These are phyloP conservation scores for Gymnarchus niloticus DNA, from an alignment of 2,113 vertebrate species.

Conservation along the genomic window DNA sequence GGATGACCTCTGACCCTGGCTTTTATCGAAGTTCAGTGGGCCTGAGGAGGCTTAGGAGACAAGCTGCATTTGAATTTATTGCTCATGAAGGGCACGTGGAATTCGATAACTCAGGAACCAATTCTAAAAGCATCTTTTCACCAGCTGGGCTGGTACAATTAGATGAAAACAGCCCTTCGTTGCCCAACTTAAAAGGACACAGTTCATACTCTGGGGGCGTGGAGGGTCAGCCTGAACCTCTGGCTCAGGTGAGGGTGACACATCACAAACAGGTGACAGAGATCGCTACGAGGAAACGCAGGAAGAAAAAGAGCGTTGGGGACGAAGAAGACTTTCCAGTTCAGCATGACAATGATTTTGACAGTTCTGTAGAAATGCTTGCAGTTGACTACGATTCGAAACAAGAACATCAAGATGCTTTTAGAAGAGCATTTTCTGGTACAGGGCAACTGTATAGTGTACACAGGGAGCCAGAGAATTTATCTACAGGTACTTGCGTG, in stretches of 20 bases:
- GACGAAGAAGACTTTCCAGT: conserved; percentile 83
- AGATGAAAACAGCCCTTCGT: conserved; percentile 49
- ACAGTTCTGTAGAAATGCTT: conserved; percentile 60
- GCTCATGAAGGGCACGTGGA: conserved; percentile 81
- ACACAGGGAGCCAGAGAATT: conserved; percentile 60
- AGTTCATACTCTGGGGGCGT: conserved; percentile 57
- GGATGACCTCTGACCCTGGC: conserved; percentile 74
- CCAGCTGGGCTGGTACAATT: conserved; percentile 46
- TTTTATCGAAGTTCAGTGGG: conserved; percentile 75
- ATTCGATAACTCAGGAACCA: conserved; percentile 67
- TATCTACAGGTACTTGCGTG: conserved; percentile 63
- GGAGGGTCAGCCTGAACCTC: conserved; percentile 51
- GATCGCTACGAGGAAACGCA: conserved; percentile 84
- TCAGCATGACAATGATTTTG: conserved; percentile 57
- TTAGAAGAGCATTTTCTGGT: conserved; percentile 57
- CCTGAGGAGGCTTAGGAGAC: conserved; percentile 82
- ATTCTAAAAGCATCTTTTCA: conserved; percentile 63
- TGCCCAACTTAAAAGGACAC: conserved; percentile 63
- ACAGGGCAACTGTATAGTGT: conserved; percentile 54
- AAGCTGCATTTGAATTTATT: conserved; percentile 85
- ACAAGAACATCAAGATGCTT: conserved; percentile 59
- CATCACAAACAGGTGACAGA: conserved; percentile 63
- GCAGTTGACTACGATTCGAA: conserved; percentile 73
- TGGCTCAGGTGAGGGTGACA: conserved; percentile 50
- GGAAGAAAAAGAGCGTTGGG: conserved; percentile 87